phyloP scores from a whole-genome alignment of 2,113 vertebrate species.

The Nothoprocta pentlandii region DNA sequence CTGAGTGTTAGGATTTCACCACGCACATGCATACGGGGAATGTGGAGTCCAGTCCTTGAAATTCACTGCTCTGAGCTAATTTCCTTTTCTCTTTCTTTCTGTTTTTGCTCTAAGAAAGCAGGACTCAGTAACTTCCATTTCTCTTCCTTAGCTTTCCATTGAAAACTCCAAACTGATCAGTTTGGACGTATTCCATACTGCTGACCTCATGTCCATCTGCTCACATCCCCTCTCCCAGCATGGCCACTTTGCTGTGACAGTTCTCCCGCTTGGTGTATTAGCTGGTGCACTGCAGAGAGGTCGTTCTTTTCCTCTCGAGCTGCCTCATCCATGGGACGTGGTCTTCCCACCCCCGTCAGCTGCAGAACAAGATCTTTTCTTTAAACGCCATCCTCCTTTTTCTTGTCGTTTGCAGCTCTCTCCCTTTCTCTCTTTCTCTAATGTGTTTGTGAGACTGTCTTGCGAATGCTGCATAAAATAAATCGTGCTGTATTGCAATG shows the following conservation, averaged over 20 bases:
- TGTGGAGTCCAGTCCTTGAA: background rate
- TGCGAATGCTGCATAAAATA: slow-evolving; percentile 26
- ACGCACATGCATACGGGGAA: background rate
- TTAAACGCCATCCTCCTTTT: background rate
- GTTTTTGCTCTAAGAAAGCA: background rate
- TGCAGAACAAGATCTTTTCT: background rate
- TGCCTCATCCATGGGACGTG: background rate
- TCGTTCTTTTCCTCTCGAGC: slow-evolving; percentile 28
- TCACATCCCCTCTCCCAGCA: slow-evolving; percentile 18
- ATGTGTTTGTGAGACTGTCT: background rate
- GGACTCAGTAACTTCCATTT: slow-evolving; percentile 1
- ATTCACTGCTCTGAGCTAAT: background rate
- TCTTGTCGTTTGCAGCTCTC: background rate
- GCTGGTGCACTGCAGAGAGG: slow-evolving; percentile 1
- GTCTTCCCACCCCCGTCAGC: background rate
- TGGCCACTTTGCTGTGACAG: background rate
- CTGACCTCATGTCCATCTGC: slow-evolving; percentile 55
- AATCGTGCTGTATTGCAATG: slow-evolving; percentile 13
- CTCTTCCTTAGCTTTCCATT: slow-evolving; percentile 13
- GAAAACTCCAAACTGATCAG: slow-evolving; percentile 4
- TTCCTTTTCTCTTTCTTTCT: background rate
- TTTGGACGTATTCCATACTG: slow-evolving; percentile 30
- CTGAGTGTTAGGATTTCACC: slow-evolving; percentile 2
- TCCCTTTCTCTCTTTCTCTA: background rate
- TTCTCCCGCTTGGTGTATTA: slow-evolving; percentile 6